Percentiles rank a stretch among this genome's conserved stretches.
phyloP scores from a whole-genome alignment of 2,888 invertebrate genomes.

The Ichneumon xanthorius region DNA sequence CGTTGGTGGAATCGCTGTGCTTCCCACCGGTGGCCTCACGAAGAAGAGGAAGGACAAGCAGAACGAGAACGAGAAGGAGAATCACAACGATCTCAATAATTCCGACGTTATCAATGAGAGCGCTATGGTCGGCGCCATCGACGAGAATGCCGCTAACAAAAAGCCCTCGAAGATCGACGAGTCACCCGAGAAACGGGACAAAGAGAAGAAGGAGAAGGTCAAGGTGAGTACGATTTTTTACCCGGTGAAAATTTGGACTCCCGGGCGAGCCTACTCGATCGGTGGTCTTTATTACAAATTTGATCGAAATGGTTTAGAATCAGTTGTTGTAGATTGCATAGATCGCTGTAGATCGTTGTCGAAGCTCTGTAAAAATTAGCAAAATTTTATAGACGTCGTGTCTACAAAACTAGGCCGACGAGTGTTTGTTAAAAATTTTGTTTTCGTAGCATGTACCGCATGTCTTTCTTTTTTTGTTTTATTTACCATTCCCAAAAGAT shows the following conservation, averaged over 20 bases:
- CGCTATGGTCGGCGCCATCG: constrained; percentile 77
- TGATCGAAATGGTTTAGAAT: not conserved
- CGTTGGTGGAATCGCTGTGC: constrained; percentile 93
- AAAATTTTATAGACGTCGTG: constrained; percentile 40
- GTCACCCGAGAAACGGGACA: constrained; percentile 83
- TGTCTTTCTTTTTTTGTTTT: constrained; percentile 84
- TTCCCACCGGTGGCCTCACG: constrained; percentile 89
- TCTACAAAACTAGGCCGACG: constrained; percentile 5
- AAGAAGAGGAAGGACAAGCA: constrained; percentile 87
- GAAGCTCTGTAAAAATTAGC: constrained; percentile 37
- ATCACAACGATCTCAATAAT: constrained; percentile 85
- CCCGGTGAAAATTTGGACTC: not conserved
- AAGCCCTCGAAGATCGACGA: constrained; percentile 84
- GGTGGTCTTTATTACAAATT: not conserved
- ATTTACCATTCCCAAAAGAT: constrained; percentile 83
- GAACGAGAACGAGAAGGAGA: constrained; percentile 87
- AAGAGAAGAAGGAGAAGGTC: constrained; percentile 85
- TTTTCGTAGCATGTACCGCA: constrained; percentile 77
- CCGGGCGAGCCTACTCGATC: no score
- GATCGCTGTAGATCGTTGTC: not conserved
- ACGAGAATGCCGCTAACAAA: constrained; percentile 77
- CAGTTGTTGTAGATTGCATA: not conserved
- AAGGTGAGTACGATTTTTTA: constrained; percentile 83
- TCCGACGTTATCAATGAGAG: constrained; percentile 81
- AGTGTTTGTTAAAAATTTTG: constrained; percentile 26